Conservation (phyloP, 23 tunicate species). For the Trididemnum clinides region DNA sequence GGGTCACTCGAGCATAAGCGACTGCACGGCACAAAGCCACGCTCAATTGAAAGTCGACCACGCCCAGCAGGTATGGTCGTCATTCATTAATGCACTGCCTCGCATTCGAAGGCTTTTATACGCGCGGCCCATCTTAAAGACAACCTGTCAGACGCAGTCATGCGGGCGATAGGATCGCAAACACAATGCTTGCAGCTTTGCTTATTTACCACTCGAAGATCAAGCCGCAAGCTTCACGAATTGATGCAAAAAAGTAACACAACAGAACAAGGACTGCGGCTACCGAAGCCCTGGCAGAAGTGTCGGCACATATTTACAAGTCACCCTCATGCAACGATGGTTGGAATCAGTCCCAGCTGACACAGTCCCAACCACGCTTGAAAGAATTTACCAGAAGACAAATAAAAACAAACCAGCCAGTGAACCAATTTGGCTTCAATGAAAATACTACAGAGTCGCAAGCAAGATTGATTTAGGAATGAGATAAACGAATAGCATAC, state of each 20-base stretch:
- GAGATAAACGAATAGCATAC: no score
- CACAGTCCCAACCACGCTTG: no score
- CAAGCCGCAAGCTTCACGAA: neutral
- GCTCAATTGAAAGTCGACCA: neutral
- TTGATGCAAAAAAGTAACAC: neutral
- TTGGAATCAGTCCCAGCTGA: no score
- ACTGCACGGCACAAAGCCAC: no score
- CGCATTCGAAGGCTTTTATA: no score
- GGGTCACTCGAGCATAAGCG: neutral
- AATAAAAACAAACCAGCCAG: neutral
- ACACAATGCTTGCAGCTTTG: no score
- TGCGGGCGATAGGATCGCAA: neutral
- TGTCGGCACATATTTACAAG: neutral
- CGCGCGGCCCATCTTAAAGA: neutral
- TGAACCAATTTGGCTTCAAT: neutral
- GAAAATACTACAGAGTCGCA: no score
- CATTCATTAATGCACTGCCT: no score
- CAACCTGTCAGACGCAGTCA: constrained; percentile 24
- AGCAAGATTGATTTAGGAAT: no score
- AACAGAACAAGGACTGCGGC: neutral
- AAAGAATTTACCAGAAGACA: neutral
- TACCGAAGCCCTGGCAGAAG: neutral
- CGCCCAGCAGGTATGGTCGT: neutral
- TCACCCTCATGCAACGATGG: neutral
- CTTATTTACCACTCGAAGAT: neutral